Evolutionary conservation across 1,140 invertebrate species (phyloP), one percentile per base, ranked within the genome.

Genomic region (Drosophila sproati): DNA sequence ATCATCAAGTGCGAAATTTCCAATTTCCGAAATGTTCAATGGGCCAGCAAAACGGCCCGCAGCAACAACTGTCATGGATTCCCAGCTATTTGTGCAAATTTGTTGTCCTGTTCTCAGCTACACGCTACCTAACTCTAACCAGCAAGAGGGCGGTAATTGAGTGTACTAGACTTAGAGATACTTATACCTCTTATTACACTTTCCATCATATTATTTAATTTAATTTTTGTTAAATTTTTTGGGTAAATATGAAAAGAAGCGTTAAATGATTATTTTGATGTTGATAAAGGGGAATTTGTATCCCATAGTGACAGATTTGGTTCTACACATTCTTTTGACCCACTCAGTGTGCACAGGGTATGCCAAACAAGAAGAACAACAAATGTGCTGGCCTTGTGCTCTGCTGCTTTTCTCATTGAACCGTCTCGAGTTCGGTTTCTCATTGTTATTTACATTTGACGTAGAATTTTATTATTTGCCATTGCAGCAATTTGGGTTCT

Each of bases 21-120:
- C 83, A 87, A 87, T 87, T 87, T 88, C 83, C 83, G 83, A 88
- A 89, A 89, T 88, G 83, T 85, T 89, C 85, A 89, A 88, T 89
- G 87, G 82, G 64, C 80, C 77, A 88, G 73, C 83, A 88, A 88
- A 82, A 80, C 72, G 83, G 83, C 80, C 74, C 74, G 75, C 78
- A 85, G 81, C 70, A 56, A 78, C 68, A 70, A 81, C 77, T 75
- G 61, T 71, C 72, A 74, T 74, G 67, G 72, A 74, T 74, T 62
- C 66, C 52, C 66, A 70, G 45, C 67, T 75, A 70, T 74, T 78
- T 78, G 66, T 55, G 72, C 76, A 74, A 78, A 78, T 78, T 78
- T 78, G 72, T 78, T 70, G 59, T 64, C 59, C 64, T 43, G 62
- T 43, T 43, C 47, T 68, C 50, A 54, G 66, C 63, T 48, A 63